A percentile compares a stretch with the other conserved stretches of the same genome.
Conservation (phyloP, 2,797 vertebrate genomes). For the Bovichtus variegatus region DNA sequence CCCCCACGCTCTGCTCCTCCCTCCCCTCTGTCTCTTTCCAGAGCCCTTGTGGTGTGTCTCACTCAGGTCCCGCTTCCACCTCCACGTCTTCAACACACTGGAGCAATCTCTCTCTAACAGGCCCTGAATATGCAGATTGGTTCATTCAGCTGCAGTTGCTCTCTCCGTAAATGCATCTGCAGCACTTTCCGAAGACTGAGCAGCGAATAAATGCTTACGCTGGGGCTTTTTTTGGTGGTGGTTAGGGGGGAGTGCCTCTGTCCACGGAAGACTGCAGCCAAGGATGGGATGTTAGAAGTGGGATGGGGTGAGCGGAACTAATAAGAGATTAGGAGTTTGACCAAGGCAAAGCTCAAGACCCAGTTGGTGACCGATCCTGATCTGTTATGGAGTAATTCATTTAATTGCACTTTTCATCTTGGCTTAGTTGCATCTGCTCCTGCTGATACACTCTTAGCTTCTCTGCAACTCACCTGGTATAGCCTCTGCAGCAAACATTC, state of each 20-base stretch:
- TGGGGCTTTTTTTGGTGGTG: conserved; percentile 65
- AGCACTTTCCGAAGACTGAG: conserved; percentile 86
- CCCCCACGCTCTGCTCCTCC: conserved; percentile 29
- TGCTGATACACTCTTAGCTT: conserved; percentile 49
- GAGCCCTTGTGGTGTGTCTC: conserved; percentile 51
- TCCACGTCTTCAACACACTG: conserved; percentile 67
- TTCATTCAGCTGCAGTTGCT: conserved; percentile 86
- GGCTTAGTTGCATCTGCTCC: conserved; percentile 55
- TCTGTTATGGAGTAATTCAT: conserved; percentile 71
- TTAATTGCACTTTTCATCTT: conserved; percentile 70
- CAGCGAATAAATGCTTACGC: conserved; percentile 85
- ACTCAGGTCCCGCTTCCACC: conserved; percentile 50
- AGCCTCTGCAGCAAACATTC: conserved; percentile 75
- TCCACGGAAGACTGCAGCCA: conserved; percentile 74
- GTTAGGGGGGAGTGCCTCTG: conserved; percentile 62
- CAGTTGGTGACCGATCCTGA: conserved; percentile 71
- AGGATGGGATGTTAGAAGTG: conserved; percentile 69
- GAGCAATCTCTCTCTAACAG: conserved; percentile 71
- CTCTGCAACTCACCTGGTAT: conserved; percentile 69
- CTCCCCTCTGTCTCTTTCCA: conserved; percentile 31
- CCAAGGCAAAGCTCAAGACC: conserved; percentile 55
- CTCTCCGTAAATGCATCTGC: conserved; percentile 85
- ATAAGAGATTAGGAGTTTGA: conserved; percentile 74
- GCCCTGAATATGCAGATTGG: conserved; percentile 85
- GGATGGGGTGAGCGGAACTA: conserved; percentile 68